Percentiles rank a stretch among this genome's conserved stretches.
Conservation (phyloP, 1,140 invertebrate genomes). For the Conopomorpha cramerella region DNA sequence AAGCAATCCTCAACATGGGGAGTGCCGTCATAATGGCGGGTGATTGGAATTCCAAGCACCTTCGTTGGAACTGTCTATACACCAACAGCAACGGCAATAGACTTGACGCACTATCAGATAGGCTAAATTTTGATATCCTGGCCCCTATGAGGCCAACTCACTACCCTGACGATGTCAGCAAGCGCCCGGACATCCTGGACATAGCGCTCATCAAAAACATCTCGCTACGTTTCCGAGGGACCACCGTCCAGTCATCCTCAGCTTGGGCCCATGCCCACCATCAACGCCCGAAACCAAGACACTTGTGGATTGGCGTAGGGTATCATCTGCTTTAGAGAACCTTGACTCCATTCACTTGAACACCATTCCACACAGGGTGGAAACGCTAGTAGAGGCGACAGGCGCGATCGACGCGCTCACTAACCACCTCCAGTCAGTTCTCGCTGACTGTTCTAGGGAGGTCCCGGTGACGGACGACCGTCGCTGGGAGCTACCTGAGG, state of each 20-base stretch:
- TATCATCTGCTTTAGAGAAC: background rate
- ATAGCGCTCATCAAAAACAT: background rate
- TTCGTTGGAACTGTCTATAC: background rate
- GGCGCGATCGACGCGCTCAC: background rate
- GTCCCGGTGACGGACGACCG: background rate
- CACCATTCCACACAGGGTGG: background rate
- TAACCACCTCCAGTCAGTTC: background rate
- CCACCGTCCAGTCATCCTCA: background rate
- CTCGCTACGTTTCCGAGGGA: background rate
- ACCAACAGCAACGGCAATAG: constrained; percentile 1
- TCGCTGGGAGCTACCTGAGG: background rate
- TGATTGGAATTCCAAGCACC: background rate
- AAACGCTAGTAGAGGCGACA: background rate
- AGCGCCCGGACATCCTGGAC: background rate
- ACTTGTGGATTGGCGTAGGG: background rate
- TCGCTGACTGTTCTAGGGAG: background rate
- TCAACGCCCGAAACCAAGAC: background rate
- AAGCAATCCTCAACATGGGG: background rate
- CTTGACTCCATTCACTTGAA: background rate
- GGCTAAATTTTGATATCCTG: background rate
- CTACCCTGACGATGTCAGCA: background rate
- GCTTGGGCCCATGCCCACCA: background rate
- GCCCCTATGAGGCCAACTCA: background rate
- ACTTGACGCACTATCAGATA: background rate
- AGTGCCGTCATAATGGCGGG: background rate